These are phyloP conservation scores for Lamproptera curius DNA, from an alignment of 2,888 invertebrate genomes.

Conservation along the genomic window DNA sequence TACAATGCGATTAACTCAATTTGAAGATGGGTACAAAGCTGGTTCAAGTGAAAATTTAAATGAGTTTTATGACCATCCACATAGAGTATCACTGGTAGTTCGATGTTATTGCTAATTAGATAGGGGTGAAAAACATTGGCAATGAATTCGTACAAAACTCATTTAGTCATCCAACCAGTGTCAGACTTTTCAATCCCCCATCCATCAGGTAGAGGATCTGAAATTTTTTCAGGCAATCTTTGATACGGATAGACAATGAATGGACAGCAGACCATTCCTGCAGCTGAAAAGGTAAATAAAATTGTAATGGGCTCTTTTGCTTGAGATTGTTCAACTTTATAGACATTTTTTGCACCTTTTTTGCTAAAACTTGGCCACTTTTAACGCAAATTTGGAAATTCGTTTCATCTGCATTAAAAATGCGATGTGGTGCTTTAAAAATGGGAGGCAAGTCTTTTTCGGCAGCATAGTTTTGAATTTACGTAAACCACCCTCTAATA, in stretches of 20 bases:
- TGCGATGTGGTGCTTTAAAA: constrained; percentile 20
- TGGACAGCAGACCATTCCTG: constrained; percentile 26
- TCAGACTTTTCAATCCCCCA: constrained; percentile 35
- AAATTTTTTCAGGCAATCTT: constrained; percentile 31
- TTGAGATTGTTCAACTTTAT: constrained; percentile 27
- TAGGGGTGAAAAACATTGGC: constrained; percentile 31
- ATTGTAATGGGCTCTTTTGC: constrained; percentile 32
- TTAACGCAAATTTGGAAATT: constrained; percentile 27
- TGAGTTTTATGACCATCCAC: constrained; percentile 35
- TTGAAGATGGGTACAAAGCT: constrained; percentile 27
- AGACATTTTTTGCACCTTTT: constrained; percentile 32
- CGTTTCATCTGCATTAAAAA: constrained; percentile 28
- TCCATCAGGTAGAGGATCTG: constrained; percentile 26
- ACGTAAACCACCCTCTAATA: constrained; percentile 16
- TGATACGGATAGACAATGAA: constrained; percentile 30
- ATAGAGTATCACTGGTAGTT: constrained; percentile 34
- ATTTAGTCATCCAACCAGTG: constrained; percentile 39
- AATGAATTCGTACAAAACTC: constrained; percentile 36
- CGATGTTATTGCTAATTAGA: constrained; percentile 28
- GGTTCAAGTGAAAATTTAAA: constrained; percentile 29
- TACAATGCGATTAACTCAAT: constrained; percentile 32
- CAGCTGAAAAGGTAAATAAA: constrained; percentile 33
- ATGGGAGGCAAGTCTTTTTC: constrained; percentile 20
- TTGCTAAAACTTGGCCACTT: constrained; percentile 26
- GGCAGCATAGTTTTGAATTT: constrained; percentile 20